Evolutionary conservation across 2,888 invertebrate genomes (phyloP).

Genomic region (Operophtera brumata): DNA sequence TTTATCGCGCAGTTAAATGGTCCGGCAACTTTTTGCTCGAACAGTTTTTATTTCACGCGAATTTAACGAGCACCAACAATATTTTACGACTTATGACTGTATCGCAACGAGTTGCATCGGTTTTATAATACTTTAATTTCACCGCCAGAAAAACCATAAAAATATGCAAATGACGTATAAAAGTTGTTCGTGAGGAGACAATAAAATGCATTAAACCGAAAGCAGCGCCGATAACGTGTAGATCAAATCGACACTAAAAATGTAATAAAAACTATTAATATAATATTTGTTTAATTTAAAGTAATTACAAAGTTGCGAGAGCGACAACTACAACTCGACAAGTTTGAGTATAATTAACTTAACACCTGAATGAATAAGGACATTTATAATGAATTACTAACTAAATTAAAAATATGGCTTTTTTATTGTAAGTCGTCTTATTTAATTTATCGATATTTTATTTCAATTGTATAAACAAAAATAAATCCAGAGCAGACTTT

Average conservation of each 20-base stretch:
- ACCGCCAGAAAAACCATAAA: conserved; percentile 75
- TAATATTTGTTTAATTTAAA: conserved; percentile 8
- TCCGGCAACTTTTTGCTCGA: conserved; percentile 62
- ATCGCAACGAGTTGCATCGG: conserved; percentile 68
- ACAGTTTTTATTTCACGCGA: conserved; percentile 69
- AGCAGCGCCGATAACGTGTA: conserved; percentile 13
- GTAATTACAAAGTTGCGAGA: too few relatives aligned
- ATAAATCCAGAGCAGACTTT: too few relatives aligned
- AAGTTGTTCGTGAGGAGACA: conserved; percentile 59
- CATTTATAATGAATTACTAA: too few relatives aligned
- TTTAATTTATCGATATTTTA: too few relatives aligned
- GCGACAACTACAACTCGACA: too few relatives aligned
- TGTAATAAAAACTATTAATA: conserved; percentile 8
- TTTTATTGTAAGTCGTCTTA: too few relatives aligned
- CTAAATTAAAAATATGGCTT: too few relatives aligned
- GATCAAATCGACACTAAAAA: conserved; percentile 1
- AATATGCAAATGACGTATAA: conserved; percentile 76
- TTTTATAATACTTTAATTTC: conserved; percentile 78
- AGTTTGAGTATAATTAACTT: too few relatives aligned
- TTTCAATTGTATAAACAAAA: too few relatives aligned
- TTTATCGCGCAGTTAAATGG: conserved; percentile 44
- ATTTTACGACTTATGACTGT: conserved; percentile 73
- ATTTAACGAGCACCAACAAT: conserved; percentile 72
- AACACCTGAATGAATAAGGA: too few relatives aligned
- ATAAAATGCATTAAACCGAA: conserved; percentile 62